These are phyloP conservation scores for Rhopalosiphum nymphaeae DNA, from an alignment of 2,888 invertebrate species.

Conservation along the genomic window DNA sequence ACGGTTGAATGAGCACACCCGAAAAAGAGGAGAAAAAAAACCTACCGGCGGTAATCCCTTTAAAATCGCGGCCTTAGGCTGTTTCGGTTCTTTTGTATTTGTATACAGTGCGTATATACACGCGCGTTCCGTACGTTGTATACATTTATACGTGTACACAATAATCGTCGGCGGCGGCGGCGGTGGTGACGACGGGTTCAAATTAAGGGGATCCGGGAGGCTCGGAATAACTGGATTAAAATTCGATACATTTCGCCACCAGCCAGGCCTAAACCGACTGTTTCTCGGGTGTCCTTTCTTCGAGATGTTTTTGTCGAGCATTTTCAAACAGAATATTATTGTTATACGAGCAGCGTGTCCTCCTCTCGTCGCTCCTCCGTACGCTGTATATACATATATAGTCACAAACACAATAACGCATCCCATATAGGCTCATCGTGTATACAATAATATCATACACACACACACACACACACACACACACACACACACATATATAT, in stretches of 20 bases:
- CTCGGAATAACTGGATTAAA: constrained; percentile 63
- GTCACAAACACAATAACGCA: not conserved
- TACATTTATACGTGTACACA: not conserved
- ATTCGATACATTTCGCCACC: constrained; percentile 58
- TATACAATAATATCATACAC: not conserved
- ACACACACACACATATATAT: not conserved
- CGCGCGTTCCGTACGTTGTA: not conserved
- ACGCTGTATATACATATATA: not conserved
- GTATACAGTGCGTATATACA: not conserved
- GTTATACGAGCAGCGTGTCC: not conserved
- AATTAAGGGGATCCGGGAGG: constrained; percentile 44
- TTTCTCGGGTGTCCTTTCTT: constrained; percentile 48
- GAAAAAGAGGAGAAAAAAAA: constrained; percentile 5
- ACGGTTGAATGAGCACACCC: constrained; percentile 59
- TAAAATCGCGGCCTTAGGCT: constrained; percentile 60
- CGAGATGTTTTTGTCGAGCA: constrained; percentile 54
- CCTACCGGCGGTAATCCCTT: constrained; percentile 59
- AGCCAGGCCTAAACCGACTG: not conserved
- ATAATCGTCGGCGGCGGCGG: not conserved
- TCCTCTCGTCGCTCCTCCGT: not conserved
- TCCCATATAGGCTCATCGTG: not conserved
- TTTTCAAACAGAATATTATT: constrained; percentile 41
- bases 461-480: not conserved
- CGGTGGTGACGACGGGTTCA: constrained; percentile 36
- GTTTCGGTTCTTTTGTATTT: constrained; percentile 38